Evolutionary conservation across 2,888 invertebrate genomes (phyloP), one percentile per base, ranked within the genome.

Genomic region (Punctoribates punctum): DNA sequence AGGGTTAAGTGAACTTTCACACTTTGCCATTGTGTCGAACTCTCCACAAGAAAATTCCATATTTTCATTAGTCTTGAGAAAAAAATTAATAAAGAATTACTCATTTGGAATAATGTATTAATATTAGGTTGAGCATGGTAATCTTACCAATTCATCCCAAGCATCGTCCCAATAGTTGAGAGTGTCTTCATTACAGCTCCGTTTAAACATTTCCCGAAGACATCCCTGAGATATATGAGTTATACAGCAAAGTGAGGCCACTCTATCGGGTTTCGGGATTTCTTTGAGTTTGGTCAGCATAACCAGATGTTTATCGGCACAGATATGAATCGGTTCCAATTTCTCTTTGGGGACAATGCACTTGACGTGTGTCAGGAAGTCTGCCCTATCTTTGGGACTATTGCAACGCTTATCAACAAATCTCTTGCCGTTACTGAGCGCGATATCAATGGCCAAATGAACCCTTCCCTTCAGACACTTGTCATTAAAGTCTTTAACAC

Each of bases 401-500:
- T 62, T 62, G 15, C 62, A 62, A 4, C 62, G 25, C 15, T 62
- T 62, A 5, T 62, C 62, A 4, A 62, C 17, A 62, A 23, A 29
- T 62, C 25, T 62, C 17, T 29, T 62, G 3, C 27, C 62, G 27
- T 29, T 62, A 27, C 27, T 29, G 1, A 62, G 25, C 27, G 27
- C 62, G 17, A 62, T 62, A 15, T 62, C 25, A 27, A 62, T 27
- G 15, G 62, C 25, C 13, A 27, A 1, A 9, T 62, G 62, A 25
- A 70, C 23, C 38, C 13, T 42, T 42, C 70, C 70, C 42, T 27
- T 46, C n/a, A 70, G 42, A 23, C 70, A 70, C 23, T 23, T 38
- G 17, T n/a, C 20, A 5, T n/a, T 42, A 23, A 70, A 70, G 42
- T 70, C 70, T 11, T 17, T 20, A 6, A 70, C 70, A 70, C 70